Conservation (phyloP, 1,140 invertebrate species). For the Meloidogyne exigua region DNA sequence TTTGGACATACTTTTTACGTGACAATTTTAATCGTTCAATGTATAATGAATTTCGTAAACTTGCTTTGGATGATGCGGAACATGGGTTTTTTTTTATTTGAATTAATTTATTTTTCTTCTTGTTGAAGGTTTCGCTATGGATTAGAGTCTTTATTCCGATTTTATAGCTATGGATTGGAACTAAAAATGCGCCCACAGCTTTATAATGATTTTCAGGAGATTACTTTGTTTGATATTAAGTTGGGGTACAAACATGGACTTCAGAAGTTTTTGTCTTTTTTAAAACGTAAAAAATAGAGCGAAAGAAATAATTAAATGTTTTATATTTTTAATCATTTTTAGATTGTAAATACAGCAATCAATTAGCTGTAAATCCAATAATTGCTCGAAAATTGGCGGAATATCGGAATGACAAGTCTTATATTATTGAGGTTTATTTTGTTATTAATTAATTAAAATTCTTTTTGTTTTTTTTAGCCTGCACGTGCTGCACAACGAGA, state of each 20-base stretch:
- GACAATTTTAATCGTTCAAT: constrained; percentile 97
- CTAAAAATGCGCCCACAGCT: constrained; percentile 86
- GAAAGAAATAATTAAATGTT: too few relatives aligned
- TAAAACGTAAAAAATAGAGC: constrained; percentile 73
- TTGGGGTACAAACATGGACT: constrained; percentile 91
- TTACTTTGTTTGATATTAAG: constrained; percentile 87
- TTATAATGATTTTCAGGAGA: constrained; percentile 90
- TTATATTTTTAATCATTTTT: background rate
- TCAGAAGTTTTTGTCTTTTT: constrained; percentile 98
- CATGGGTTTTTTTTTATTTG: constrained; percentile 68
- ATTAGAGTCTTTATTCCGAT: constrained; percentile 94
- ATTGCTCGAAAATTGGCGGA: constrained; percentile 78
- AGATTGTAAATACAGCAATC: constrained; percentile 71
- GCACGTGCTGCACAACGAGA: background rate
- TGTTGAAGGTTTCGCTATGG: constrained; percentile 69
- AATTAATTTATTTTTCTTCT: constrained; percentile 2
- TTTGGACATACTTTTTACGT: constrained; percentile 98
- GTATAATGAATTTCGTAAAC: constrained; percentile 88
- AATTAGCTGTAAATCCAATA: constrained; percentile 77
- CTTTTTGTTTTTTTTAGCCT: background rate
- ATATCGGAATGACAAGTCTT: constrained; percentile 92
- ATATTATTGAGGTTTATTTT: constrained; percentile 66
- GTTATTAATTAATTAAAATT: background rate
- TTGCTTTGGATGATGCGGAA: constrained; percentile 86
- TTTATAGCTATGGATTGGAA: constrained; percentile 95